Conservation (phyloP, 2,797 vertebrate genomes). For the Spinibarbus caldwelli region DNA sequence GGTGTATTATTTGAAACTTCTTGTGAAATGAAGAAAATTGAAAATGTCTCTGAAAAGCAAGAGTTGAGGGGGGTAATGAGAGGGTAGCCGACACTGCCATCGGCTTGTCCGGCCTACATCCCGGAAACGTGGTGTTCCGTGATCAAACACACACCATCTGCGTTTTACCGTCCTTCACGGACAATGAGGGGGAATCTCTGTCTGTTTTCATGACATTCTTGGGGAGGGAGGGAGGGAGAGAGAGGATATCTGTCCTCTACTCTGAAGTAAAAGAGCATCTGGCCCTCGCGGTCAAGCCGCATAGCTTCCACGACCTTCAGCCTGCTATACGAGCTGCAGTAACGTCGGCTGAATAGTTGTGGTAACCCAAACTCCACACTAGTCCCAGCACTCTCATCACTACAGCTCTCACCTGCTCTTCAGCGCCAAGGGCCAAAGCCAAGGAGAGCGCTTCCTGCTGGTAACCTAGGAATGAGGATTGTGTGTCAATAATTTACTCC, state of each 20-base stretch:
- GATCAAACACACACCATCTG: constrained; percentile 53
- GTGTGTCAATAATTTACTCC: constrained; percentile 54
- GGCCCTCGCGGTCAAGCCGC: constrained; percentile 56
- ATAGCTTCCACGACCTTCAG: constrained; percentile 64
- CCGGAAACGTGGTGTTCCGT: not conserved
- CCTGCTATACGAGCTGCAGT: constrained; percentile 64
- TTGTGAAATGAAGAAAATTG: no score
- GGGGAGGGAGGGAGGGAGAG: constrained; percentile 16
- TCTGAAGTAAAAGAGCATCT: constrained; percentile 68
- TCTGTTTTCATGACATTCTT: constrained; percentile 54
- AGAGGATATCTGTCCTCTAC: constrained; percentile 43
- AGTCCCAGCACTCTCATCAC: constrained; percentile 60
- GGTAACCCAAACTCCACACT: constrained; percentile 62
- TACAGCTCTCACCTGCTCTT: constrained; percentile 48
- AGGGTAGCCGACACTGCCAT: not conserved
- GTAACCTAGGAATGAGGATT: constrained; percentile 36
- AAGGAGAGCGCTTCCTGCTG: constrained; percentile 42
- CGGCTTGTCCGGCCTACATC: constrained; percentile 1
- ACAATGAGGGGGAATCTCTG: constrained; percentile 65
- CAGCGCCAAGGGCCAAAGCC: constrained; percentile 39
- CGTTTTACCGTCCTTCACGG: constrained; percentile 21
- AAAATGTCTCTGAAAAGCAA: constrained; percentile 26
- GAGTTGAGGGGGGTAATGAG: not conserved
- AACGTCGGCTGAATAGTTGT: constrained; percentile 63
- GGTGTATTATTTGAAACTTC: constrained; percentile 15